Base-by-base conservation (phyloP, 2,888 invertebrate genomes). In the Trissonchulus sp. region DNA sequence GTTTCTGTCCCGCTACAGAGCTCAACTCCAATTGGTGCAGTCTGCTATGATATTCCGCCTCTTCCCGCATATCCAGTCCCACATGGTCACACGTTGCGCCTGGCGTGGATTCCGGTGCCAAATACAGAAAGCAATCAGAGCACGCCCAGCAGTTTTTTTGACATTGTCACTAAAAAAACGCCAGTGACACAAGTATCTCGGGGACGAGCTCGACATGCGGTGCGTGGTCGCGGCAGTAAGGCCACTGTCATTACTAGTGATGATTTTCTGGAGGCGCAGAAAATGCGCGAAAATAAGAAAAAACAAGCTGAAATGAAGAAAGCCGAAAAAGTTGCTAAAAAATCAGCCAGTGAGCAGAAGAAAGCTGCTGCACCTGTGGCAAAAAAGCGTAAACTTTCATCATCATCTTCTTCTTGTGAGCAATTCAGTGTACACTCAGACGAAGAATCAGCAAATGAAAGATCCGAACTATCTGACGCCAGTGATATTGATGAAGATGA, bases 151-250 rank as follows among this genome's bases (percentile, higher is more conserved):
- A 15, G 31, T 3, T 65, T 65, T 30, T 18, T 30, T 3, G 65
- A 65, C n/a, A 65, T 65, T 65, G 65, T 65, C 15, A n/a, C n/a
- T n/a, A n/a, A n/a, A n/a, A n/a, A n/a, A n/a, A 65, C 65, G 65
- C 65, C 65, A n/a, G 60, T 60, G 18, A 18, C 60, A 60, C 65
- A 8, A 30, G 31, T 3, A 18, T 8, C 18, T 65, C 18, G n/a
- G 18, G n/a, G 18, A 60, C 31, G 65, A n/a, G 65, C 65, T 18
- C 65, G 65, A 8, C 28, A 65, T 15, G 31, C 8, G 8, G 31
- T 65, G 3, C n/a, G 8, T n/a, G 31, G 65, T 65, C 65, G 65
- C 8, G 65, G 65, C 8, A 31, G 31, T 8, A 65, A 65, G 65
- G 65, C 65, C 31, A 65, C 65, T 8, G n/a, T 65, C 34, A 65